Evolutionary conservation across 2,888 invertebrate genomes (phyloP), one percentile per base, ranked within the genome.

Genomic region (Lissocephala sabroskyi): DNA sequence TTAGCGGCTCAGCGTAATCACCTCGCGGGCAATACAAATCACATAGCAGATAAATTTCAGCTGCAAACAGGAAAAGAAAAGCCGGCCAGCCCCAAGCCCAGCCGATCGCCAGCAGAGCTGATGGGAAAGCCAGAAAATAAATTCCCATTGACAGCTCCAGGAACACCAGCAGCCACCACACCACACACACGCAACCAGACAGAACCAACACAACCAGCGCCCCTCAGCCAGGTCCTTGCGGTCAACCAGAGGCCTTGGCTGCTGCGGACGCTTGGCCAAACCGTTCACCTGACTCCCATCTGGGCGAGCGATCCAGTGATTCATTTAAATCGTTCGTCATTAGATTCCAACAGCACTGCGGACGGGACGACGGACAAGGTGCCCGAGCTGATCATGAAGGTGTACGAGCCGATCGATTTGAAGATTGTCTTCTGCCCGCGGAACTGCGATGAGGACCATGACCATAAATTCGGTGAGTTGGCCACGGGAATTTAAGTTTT

Each of bases 351-450:
- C 10, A 49, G 62, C 14, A 45, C 28, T 14, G 28, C 13, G 35
- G 44, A 52, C 26, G 18, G 52, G 13, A 2, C 41, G 17, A 54
- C 60, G 18, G 59, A 52, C 11, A 52, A 64, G 36, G 56, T 81
- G 45, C 82, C 82, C 6, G 60, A 78, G 44, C 60, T 82, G 3
- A 75, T 77, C 23, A 56, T 82, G 19, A 67, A 64, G 49, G 74
- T 79, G 3, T 65, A 71, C 43, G 63, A 71, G 41, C 79, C 79
- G 30, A 61, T 82, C 41, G 80, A 82, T 52, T 52, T 82, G 14
- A 76, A 65, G 32, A 68, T 82, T 17, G 55, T 74, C 43, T 76
- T 76, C 47, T 82, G 82, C 47, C 76, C 79, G 3, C 51, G 52
- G 9, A 39, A 52, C 16, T 82, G 82, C 45, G 55, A 59, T 10